These are phyloP conservation scores for Crocuta crocuta DNA, from an alignment of 2,113 vertebrate species.

Conservation along the genomic window DNA sequence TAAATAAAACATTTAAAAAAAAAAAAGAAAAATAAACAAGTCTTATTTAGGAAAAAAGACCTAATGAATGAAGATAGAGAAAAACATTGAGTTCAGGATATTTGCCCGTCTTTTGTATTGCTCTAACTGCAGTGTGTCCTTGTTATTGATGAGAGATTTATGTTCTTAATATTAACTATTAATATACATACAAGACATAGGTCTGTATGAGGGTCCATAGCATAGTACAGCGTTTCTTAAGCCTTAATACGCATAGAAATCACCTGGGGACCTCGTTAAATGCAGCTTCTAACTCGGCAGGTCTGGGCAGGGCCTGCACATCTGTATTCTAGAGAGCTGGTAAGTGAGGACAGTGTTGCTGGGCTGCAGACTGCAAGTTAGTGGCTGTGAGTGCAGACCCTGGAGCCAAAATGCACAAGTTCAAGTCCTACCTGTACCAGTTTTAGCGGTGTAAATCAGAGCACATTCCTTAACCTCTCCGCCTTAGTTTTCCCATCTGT, in stretches of 20 bases:
- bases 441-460: not conserved
- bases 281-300: not conserved
- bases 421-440: not conserved
- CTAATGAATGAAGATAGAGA: not conserved
- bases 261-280: not conserved
- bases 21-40: slow-evolving; percentile 38
- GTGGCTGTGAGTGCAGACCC: not conserved
- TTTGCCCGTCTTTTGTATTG: not conserved
- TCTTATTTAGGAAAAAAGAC: not conserved
- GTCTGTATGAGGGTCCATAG: not conserved
- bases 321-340: not conserved
- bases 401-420: not conserved
- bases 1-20: too few relatives aligned
- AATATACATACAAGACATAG: not conserved
- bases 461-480: not conserved
- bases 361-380: not conserved
- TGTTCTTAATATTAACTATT: slow-evolving; percentile 6
- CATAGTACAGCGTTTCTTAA: not conserved
- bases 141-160: not conserved
- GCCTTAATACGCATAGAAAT: not conserved
- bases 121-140: not conserved
- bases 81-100: not conserved
- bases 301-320: not conserved
- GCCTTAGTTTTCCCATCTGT: not conserved
- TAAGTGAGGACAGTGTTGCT: not conserved